Base-by-base conservation (phyloP, 2,113 vertebrate species). In the Leptocoma aspasia region DNA sequence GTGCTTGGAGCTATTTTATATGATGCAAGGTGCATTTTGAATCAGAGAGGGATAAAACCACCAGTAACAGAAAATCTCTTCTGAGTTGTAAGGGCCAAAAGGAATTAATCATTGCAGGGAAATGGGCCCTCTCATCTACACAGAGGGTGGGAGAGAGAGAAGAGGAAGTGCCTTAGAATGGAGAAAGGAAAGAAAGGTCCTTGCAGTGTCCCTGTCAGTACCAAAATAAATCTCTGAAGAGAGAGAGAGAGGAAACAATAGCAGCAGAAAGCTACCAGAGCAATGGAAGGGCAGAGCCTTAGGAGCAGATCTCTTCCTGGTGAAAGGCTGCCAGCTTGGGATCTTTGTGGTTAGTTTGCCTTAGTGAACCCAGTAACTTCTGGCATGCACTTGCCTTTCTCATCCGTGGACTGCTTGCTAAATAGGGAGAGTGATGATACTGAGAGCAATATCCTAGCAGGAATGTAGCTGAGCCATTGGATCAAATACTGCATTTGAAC, bases 291-390 rank as follows among this genome's bases (percentile, higher is more conserved):
- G 61, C 72, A 87, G 56, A 85, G 68, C 60, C 49, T 86, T 88
- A 45, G 77, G 68, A 92, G 60, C 68, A 80, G 44, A 66, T 80
- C 56, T 77, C 26, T 88, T 91, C 56, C 86, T 77, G 64, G 53
- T 44, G 83, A 63, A 78, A 56, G 82, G 76, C 92, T 94, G 92
- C 90, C 94, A 90, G 60, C 64, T 91, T 19, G 44, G 90, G 78
- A 94, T 78, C 56, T 95, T 77, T 87, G 79, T 88, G 85, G 57
- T 90, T 78, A 64, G 82, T 90, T 77, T 83, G 85, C 88, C 94
- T 78, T 93, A 80, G 91, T 96, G 52, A 95, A 75, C 57, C 41
- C 65, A 26, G 82, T 88, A 82, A 93, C 85, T 1, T 19, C 77
- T 95, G 93, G 88, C 88, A 64, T 71, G 41, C 75, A 44, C 47